These are phyloP conservation scores for Iphiclides podalirius DNA, from an alignment of 2,888 invertebrate genomes.

Conservation along the genomic window DNA sequence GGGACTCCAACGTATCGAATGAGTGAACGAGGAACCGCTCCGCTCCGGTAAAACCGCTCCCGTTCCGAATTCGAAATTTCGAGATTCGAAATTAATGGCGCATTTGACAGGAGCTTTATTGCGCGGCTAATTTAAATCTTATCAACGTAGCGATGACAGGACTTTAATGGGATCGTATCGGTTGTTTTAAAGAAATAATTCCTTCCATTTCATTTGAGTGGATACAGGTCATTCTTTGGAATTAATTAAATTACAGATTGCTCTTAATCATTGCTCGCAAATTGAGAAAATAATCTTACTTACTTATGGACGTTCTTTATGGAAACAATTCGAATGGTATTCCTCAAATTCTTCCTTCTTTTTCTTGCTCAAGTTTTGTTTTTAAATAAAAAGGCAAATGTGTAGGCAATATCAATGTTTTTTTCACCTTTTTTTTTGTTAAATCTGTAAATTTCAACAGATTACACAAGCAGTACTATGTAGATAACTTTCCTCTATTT, in stretches of 20 bases:
- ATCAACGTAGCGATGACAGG: slow-evolving; percentile 76
- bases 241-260: slow-evolving; percentile 27
- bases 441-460: too few relatives aligned
- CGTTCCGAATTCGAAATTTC: slow-evolving; percentile 72
- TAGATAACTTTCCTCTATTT: too few relatives aligned
- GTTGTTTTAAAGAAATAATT: slow-evolving; percentile 67
- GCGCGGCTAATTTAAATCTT: slow-evolving; percentile 78
- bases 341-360: too few relatives aligned
- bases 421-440: too few relatives aligned
- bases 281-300: neutral
- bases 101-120: slow-evolving; percentile 79
- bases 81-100: slow-evolving; percentile 72
- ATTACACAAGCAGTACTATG: too few relatives aligned
- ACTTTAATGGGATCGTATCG: slow-evolving; percentile 72
- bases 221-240: slow-evolving; percentile 39
- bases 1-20: too few relatives aligned
- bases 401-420: too few relatives aligned
- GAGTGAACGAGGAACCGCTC: too few relatives aligned
- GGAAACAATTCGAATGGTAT: too few relatives aligned
- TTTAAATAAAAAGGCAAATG: too few relatives aligned
- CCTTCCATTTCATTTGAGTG: slow-evolving; percentile 49
- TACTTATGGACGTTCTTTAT: neutral
- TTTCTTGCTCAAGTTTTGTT: too few relatives aligned
- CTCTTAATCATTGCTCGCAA: slow-evolving; percentile 18
- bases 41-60: slow-evolving; percentile 58